These are phyloP conservation scores for Calypte anna DNA, from an alignment of 2,113 vertebrate species.

Conservation along the genomic window DNA sequence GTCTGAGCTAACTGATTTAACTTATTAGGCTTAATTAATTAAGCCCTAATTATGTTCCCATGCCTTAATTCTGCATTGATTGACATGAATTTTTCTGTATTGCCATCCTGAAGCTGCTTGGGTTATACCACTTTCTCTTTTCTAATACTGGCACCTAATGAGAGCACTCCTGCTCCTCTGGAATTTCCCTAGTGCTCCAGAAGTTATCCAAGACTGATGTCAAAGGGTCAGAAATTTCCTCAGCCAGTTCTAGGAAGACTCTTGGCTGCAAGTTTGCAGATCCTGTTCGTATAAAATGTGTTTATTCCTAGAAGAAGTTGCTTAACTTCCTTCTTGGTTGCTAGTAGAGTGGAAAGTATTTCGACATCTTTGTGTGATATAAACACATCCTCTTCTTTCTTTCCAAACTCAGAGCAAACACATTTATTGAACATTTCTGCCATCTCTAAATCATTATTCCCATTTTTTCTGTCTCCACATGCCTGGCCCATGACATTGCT, in stretches of 20 bases:
- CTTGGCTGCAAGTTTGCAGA: constrained; percentile 58
- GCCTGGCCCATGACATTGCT: background rate
- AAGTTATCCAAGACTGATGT: constrained; percentile 58
- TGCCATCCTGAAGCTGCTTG: background rate
- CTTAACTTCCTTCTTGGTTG: constrained; percentile 69
- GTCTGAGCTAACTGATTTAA: background rate
- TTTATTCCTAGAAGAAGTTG: constrained; percentile 71
- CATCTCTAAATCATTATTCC: constrained; percentile 47
- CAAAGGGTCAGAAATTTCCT: constrained; percentile 61
- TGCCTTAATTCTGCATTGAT: constrained; percentile 40
- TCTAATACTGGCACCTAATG: constrained; percentile 17
- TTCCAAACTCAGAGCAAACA: constrained; percentile 55
- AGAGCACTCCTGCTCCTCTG: constrained; percentile 20
- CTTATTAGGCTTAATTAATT: no score
- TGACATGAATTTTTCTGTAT: constrained; percentile 30
- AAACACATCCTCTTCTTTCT: constrained; percentile 62
- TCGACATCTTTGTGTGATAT: constrained; percentile 54
- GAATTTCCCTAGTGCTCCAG: constrained; percentile 43
- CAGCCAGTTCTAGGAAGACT: constrained; percentile 66
- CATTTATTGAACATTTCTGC: constrained; percentile 60
- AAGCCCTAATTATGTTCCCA: constrained; percentile 7
- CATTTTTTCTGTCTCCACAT: constrained; percentile 32
- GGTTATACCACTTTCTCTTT: constrained; percentile 43
- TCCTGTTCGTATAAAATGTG: constrained; percentile 59
- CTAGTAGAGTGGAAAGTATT: constrained; percentile 70